Conservation (phyloP, 2,888 invertebrate species). For the Anodontia alba region DNA sequence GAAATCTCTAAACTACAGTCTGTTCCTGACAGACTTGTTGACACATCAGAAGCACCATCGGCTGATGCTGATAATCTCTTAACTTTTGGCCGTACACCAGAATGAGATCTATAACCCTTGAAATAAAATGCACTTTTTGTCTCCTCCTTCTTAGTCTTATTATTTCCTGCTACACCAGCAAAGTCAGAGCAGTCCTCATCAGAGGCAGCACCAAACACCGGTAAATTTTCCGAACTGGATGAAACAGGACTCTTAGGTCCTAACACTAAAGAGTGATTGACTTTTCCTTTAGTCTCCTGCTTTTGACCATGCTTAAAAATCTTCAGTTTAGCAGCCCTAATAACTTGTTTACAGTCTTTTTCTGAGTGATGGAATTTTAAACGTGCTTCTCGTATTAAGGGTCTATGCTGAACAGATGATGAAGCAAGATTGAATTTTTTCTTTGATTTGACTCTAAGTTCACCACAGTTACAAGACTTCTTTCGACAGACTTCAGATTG, state of each 20-base stretch:
- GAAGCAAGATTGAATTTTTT: constrained; percentile 71
- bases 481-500: constrained; percentile 68
- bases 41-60: not conserved
- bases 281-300: not conserved
- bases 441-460: constrained; percentile 48
- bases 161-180: constrained; percentile 11
- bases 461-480: constrained; percentile 66
- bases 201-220: constrained; percentile 52
- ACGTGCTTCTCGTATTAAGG: constrained; percentile 72
- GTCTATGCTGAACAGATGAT: constrained; percentile 59
- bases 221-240: constrained; percentile 11
- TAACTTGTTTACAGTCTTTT: constrained; percentile 75
- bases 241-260: constrained; percentile 31
- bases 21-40: constrained; percentile 22
- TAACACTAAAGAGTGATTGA: not conserved
- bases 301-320: constrained; percentile 65
- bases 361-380: constrained; percentile 76
- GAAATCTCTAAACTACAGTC: constrained; percentile 49
- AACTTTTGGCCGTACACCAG: constrained; percentile 10
- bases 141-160: not conserved
- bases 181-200: constrained; percentile 19
- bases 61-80: not conserved
- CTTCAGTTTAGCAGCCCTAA: constrained; percentile 75
- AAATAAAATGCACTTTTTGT: constrained; percentile 25
- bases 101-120: constrained; percentile 29